Percentiles rank a stretch among this genome's conserved stretches.
These are phyloP conservation scores for Theristicus caerulescens DNA, from an alignment of 2,113 vertebrate genomes.

Conservation along the genomic window DNA sequence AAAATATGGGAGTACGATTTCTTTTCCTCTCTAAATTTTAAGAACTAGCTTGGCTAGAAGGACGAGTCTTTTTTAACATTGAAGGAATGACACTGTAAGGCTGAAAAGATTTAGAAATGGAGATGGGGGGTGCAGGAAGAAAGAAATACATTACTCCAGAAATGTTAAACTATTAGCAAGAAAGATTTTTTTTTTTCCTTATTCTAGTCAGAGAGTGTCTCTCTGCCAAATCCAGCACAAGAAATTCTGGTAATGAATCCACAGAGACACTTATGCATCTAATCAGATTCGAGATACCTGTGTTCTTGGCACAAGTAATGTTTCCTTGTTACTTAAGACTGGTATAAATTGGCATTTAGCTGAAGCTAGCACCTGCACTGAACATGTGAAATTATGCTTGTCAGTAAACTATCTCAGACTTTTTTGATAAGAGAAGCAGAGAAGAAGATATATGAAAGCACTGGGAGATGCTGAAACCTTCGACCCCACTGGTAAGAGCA, in stretches of 20 bases:
- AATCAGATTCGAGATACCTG: slow-evolving; percentile 34
- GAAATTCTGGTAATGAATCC: slow-evolving; percentile 65
- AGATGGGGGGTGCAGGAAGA: not conserved
- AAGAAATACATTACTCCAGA: not conserved
- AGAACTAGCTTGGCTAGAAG: not conserved
- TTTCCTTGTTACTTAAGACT: not conserved
- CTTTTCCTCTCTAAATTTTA: not conserved
- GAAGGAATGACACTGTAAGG: not conserved
- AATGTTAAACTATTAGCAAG: not conserved
- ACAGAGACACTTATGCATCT: slow-evolving; percentile 25
- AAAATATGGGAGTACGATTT: not conserved
- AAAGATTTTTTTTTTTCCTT: not conserved
- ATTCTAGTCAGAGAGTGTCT: not conserved
- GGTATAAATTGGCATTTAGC: slow-evolving; percentile 48
- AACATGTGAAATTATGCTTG: not conserved
- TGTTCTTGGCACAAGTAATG: slow-evolving; percentile 40
- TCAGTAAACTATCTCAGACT: not conserved
- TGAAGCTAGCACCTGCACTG: not conserved
- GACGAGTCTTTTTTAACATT: not conserved
- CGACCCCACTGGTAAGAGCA: not conserved
- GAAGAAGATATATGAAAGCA: not conserved
- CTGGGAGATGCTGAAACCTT: not conserved
- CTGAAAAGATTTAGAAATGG: not conserved
- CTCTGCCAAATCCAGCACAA: slow-evolving; percentile 21
- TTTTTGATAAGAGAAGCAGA: not conserved